A percentile compares a stretch with the other conserved stretches of the same genome.
Conservation (phyloP, 2,113 vertebrate genomes). For the Capreolus pygargus region DNA sequence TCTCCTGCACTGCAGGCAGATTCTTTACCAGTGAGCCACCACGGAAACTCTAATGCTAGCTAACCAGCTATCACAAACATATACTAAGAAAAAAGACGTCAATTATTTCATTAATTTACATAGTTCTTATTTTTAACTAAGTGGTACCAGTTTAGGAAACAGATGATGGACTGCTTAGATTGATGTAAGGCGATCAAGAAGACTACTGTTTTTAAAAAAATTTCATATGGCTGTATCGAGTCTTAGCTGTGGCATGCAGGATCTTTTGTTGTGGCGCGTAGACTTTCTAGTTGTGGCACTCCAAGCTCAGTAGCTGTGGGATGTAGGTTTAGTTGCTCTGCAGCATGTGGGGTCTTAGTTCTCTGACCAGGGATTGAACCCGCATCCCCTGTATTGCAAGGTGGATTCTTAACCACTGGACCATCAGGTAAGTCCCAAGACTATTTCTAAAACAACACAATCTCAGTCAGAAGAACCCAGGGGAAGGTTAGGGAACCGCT, state of each 20-base stretch:
- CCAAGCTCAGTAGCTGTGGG: background rate
- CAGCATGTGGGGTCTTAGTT: background rate
- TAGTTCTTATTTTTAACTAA: background rate
- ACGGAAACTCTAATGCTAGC: background rate
- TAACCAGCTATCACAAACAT: background rate
- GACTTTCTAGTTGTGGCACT: background rate
- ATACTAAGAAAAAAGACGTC: background rate
- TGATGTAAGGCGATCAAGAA: background rate
- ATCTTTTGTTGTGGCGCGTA: background rate
- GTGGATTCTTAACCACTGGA: background rate
- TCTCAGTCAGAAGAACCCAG: background rate
- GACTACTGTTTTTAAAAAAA: background rate
- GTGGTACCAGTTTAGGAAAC: background rate
- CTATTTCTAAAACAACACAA: background rate
- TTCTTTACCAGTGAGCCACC: background rate
- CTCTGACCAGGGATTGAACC: background rate
- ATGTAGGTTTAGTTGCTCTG: background rate
- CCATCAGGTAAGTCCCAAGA: background rate
- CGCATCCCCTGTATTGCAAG: background rate
- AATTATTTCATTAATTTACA: constrained; percentile 2
- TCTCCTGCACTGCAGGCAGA: background rate
- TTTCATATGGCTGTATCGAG: background rate
- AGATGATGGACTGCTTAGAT: background rate
- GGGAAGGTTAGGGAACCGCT: background rate
- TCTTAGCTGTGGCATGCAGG: background rate